Base-by-base conservation (phyloP, 1,140 invertebrate species). In the Ostrea denselamellosa region DNA sequence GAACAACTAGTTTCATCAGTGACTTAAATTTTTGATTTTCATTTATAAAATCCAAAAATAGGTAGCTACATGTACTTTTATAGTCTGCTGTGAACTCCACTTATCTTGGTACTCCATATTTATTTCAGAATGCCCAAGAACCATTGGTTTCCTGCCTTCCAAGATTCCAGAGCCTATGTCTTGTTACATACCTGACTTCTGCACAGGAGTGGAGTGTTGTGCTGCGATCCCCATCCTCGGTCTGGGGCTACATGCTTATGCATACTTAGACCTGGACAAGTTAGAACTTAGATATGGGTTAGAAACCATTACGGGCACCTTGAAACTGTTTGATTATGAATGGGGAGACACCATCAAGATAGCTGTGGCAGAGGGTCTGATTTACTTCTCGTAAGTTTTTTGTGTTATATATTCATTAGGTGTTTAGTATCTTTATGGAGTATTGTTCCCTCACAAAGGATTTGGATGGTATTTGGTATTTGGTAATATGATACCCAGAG, bases 151-250 rank as follows among this genome's bases (percentile, higher is more conserved):
- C 28, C 84, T 91, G 17, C 82, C 82, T 12, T 52, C 44, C 44
- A 52, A 53, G 44, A 52, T 83, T 53, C 82, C 62, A 0, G 52
- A 85, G 0, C 56, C 84, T 19, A 56, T 85, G 17, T 25, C 85
- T 28, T 93, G 92, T 56, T 89, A 91, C 71, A 86, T 91, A 17
- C 87, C 85, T 0, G 77, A 85, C n/a, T 65, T 83, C 14, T 92
- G 91, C 65, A 87, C 89, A 14, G 84, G 86, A 10, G 85, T 92
- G 14, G 87, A 91, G 53, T 92, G 91, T 71, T 92, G 91, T 87
- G 83, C 90, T 19, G 83, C 87, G 54, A 87, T 89, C 17, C 81
- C 83, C 1, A 84, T 91, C 28, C 86, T 90, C 8, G 88, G 85
- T 51, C 88, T 91, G 34, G 83, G 87, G 14, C 87, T 91, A 65